Conservation (phyloP, 2,888 invertebrate genomes). For the Atrina japonica region DNA sequence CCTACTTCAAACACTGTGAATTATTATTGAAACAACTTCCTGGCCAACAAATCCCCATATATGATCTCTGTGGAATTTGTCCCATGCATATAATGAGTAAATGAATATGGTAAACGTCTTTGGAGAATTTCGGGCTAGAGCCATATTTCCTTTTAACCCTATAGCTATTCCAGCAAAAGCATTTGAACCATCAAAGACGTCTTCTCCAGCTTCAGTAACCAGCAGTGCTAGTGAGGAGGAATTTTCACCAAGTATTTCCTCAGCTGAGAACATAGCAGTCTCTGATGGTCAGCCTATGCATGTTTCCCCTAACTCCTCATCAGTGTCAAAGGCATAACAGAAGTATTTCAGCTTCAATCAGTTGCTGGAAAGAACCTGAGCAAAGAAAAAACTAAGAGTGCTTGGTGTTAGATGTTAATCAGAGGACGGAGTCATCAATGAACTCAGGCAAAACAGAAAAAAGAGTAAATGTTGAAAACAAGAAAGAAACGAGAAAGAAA, state of each 20-base stretch:
- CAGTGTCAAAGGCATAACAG: background rate
- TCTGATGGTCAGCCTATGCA: background rate
- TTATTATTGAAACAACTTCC: background rate
- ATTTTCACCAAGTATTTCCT: too few species aligned
- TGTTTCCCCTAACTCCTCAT: background rate
- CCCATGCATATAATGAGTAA: background rate
- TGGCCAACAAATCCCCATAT: background rate
- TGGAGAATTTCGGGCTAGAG: background rate
- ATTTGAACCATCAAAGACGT: constrained; percentile 6
- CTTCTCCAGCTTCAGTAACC: background rate
- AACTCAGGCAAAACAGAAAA: background rate
- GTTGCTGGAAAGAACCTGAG: constrained; percentile 3
- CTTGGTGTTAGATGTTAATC: constrained; percentile 3
- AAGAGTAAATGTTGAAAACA: too few species aligned
- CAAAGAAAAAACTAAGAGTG: background rate
- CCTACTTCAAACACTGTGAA: too few species aligned
- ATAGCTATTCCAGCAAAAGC: constrained; percentile 7
- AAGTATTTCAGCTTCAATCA: background rate
- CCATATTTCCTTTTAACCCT: background rate
- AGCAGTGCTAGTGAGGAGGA: background rate
- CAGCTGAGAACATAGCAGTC: constrained; percentile 7
- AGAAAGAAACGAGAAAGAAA: too few species aligned
- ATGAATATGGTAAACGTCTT: background rate
- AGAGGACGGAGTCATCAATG: constrained; percentile 1
- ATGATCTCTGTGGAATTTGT: background rate